Percentiles rank a stretch among this genome's conserved stretches.
phyloP scores from a whole-genome alignment of 2,113 vertebrate genomes.

The Tetrax tetrax region DNA sequence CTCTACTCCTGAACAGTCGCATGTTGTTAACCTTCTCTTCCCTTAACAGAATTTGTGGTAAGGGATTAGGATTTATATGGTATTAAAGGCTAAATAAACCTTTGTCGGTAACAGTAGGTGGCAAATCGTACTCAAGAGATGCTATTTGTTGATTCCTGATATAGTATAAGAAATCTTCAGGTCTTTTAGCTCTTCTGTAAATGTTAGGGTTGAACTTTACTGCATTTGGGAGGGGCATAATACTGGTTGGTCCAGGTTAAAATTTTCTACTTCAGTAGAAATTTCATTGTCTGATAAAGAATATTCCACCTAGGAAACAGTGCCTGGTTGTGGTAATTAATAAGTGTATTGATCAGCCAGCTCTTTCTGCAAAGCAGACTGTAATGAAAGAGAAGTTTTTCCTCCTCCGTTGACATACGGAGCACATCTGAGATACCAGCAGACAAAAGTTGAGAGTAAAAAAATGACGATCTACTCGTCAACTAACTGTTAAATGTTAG shows the following conservation, averaged over 20 bases:
- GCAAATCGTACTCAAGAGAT: neutral
- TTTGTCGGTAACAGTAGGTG: neutral
- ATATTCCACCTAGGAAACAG: neutral
- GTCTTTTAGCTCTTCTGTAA: neutral
- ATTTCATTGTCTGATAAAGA: neutral
- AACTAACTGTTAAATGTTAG: neutral
- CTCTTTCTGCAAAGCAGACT: neutral
- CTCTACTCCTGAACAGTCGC: neutral
- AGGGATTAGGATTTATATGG: neutral
- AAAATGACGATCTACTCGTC: neutral
- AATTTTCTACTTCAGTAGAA: neutral
- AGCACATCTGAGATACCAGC: neutral
- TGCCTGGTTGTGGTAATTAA: neutral
- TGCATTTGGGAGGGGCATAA: neutral
- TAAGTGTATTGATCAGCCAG: neutral
- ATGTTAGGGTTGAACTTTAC: neutral
- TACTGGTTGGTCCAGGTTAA: neutral
- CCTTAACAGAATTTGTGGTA: neutral
- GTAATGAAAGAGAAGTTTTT: neutral
- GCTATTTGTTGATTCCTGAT: neutral
- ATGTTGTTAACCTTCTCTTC: neutral
- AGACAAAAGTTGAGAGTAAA: neutral
- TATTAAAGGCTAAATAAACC: neutral
- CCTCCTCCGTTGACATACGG: neutral
- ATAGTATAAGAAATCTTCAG: neutral